These are phyloP conservation scores for Gymnarchus niloticus DNA, from an alignment of 2,113 vertebrate genomes.

Conservation along the genomic window DNA sequence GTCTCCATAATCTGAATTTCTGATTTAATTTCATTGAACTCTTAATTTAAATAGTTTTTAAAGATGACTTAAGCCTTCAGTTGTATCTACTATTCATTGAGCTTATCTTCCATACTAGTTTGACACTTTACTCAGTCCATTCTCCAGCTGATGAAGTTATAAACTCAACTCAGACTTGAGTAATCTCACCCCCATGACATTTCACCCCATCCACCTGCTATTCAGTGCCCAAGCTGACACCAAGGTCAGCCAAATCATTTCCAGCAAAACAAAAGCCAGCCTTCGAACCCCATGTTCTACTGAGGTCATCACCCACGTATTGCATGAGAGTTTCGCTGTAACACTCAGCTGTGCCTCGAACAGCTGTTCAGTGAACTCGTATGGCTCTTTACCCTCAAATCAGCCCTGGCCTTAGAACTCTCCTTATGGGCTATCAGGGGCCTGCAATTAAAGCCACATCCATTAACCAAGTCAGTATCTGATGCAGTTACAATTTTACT, in stretches of 20 bases:
- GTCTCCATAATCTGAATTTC: neutral
- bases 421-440: too few species aligned
- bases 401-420: neutral
- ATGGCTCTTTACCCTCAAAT: neutral
- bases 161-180: neutral
- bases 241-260: neutral
- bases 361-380: too few species aligned
- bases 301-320: neutral
- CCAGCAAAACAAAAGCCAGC: neutral
- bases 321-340: too few species aligned
- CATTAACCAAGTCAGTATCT: neutral
- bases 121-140: neutral
- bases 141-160: too few species aligned
- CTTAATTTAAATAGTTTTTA: too few species aligned
- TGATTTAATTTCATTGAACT: neutral
- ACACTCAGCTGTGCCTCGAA: too few species aligned
- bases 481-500: neutral
- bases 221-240: neutral
- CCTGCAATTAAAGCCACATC: neutral
- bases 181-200: neutral
- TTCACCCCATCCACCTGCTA: neutral
- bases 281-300: neutral
- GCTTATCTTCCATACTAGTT: neutral
- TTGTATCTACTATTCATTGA: neutral
- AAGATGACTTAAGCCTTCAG: neutral